Conservation (phyloP, 2,888 invertebrate genomes). For the Acanthopleura granulata region DNA sequence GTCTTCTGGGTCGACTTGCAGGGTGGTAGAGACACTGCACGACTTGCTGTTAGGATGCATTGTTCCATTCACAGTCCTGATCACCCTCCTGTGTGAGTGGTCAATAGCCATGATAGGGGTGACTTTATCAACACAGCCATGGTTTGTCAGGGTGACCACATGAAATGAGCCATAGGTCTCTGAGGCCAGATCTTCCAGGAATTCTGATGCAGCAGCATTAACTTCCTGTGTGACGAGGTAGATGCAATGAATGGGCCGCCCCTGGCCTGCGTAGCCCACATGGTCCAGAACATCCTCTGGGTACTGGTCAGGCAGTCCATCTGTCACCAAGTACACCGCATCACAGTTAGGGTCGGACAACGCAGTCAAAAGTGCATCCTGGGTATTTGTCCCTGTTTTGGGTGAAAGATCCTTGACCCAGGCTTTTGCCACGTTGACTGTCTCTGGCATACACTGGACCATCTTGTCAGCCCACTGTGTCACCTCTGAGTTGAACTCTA, state of each 20-base stretch:
- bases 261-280: conserved; percentile 48
- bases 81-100: conserved; percentile 50
- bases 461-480: conserved; percentile 68
- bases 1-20: conserved; percentile 55
- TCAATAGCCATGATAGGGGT: conserved; percentile 63
- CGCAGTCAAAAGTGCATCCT: conserved; percentile 64
- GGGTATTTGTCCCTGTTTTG: conserved; percentile 68
- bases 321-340: conserved; percentile 66
- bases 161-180: conserved; percentile 67
- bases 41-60: conserved; percentile 47
- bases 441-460: conserved; percentile 66
- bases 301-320: conserved; percentile 66
- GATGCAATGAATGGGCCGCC: conserved; percentile 65
- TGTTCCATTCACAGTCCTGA: conserved; percentile 58
- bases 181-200: conserved; percentile 63
- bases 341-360: conserved; percentile 60
- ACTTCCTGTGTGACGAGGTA: conserved; percentile 59
- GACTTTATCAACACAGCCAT: conserved; percentile 63
- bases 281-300: conserved; percentile 63
- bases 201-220: conserved; percentile 58
- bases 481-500: conserved; percentile 67
- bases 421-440: conserved; percentile 62
- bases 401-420: conserved; percentile 64
- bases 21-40: conserved; percentile 56
- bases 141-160: conserved; percentile 56